Base-by-base conservation (phyloP, 2,888 invertebrate species). In the Liodrosophila aerea region DNA sequence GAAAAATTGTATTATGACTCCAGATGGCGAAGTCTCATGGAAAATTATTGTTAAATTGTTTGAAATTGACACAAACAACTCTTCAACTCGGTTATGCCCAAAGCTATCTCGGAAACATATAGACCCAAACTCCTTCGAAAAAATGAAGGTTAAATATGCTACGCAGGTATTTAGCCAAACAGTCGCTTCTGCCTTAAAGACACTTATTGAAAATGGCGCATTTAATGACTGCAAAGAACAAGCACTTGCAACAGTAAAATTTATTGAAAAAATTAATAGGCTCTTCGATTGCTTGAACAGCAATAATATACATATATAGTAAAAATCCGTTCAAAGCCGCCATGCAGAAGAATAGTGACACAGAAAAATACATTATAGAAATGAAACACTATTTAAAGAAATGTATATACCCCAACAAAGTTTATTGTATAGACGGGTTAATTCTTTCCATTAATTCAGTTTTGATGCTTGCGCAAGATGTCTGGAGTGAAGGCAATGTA, bases 141-240 rank as follows among this genome's bases (percentile, higher is more conserved):
- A 51, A 40, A 51, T 51, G 33, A 41, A 51, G 12, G 51, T 51
- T 1, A 43, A 43, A 29, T 51, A 41, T 43, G 51, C 33, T 7
- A 30, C 34, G 4, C 34, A 43, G 13, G 12, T 36, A 34, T 51
- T 51, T 40, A 41, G 27, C 34, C 43, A 43, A 4, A 50, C 34
- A 9, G 36, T 52, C 8, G 15, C 52, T 13, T 2, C 43, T 37
- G 43, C 43, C n/a, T 13, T 52, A 4, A 11, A 36, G 15, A 43
- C 51, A n/a, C 5, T 51, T 5, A 51, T 51, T 13, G 39, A 29
- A 41, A 15, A 40, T 22, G 40, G 27, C 9, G n/a, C 41, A 7
- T 51, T 27, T 29, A 8, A 4, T 7, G 30, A 45, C 7, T 45
- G 52, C 36, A n/a, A 16, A 44, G 37, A 45, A 9, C 2, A 22